Percentiles rank a stretch among this genome's conserved stretches.
Evolutionary conservation across 2,797 vertebrate species (phyloP).

Genomic region (Epinephelus malabaricus): DNA sequence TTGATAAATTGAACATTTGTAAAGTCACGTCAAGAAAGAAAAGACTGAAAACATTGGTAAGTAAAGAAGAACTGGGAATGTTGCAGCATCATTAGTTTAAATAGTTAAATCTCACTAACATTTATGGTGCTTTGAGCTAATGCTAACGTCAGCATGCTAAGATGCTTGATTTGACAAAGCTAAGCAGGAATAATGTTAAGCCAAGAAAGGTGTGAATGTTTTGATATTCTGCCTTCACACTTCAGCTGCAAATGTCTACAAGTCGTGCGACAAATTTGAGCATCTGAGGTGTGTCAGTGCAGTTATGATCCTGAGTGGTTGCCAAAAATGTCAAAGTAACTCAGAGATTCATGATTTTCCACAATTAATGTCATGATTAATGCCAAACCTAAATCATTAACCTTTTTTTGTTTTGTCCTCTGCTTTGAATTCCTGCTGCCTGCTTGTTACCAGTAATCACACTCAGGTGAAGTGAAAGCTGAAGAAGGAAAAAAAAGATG

Average conservation of each 20-base stretch:
- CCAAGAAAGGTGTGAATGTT: too few species aligned
- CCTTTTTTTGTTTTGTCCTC: background rate
- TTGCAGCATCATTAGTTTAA: too few species aligned
- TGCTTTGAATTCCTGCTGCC: constrained; percentile 14
- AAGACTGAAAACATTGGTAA: too few species aligned
- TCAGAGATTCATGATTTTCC: background rate
- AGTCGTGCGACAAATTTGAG: background rate
- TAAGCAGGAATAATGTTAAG: too few species aligned
- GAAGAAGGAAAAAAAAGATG: background rate
- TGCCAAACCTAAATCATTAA: background rate
- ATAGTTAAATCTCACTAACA: too few species aligned
- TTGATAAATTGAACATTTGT: too few species aligned
- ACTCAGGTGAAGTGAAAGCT: background rate
- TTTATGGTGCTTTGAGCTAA: too few species aligned
- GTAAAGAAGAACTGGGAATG: too few species aligned
- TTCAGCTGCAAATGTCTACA: background rate
- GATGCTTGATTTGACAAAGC: too few species aligned
- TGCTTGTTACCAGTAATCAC: constrained; percentile 7
- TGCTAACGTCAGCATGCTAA: too few species aligned
- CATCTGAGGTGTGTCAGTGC: background rate
- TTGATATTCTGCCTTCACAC: too few species aligned
- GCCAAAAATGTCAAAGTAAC: background rate
- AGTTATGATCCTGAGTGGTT: background rate
- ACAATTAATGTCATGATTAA: background rate
- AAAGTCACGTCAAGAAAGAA: too few species aligned